A percentile compares a stretch with the other conserved stretches of the same genome.
Conservation (phyloP, 1,140 invertebrate genomes). For the Sarcophaga peregrina region DNA sequence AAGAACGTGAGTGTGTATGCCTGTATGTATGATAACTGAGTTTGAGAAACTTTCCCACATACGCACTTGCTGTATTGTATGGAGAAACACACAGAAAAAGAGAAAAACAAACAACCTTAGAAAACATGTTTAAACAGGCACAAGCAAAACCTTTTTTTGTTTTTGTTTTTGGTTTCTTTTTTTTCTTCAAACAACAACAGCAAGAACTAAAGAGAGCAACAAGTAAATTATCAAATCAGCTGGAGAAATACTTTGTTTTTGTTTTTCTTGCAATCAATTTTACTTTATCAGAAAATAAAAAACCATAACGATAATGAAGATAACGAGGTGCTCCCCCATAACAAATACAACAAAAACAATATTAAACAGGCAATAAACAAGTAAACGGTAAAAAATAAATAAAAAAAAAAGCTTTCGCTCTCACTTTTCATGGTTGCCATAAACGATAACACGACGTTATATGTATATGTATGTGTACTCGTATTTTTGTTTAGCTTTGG, state of each 20-base stretch:
- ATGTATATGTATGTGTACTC: too few relatives aligned
- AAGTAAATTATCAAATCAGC: too few relatives aligned
- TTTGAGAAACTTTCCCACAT: not conserved
- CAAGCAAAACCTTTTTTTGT: not conserved
- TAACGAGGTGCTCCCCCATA: too few relatives aligned
- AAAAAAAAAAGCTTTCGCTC: not conserved
- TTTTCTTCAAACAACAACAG: not conserved
- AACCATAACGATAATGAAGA: not conserved
- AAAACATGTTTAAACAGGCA: not conserved
- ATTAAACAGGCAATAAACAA: too few relatives aligned
- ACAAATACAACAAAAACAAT: too few relatives aligned
- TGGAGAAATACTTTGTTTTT: too few relatives aligned
- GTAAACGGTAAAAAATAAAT: not conserved
- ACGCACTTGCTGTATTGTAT: too few relatives aligned
- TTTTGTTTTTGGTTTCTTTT: too few relatives aligned
- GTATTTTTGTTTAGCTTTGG: conserved; percentile 1
- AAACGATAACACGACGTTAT: not conserved
- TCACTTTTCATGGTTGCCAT: not conserved
- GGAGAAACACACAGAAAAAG: not conserved
- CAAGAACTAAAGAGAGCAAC: too few relatives aligned
- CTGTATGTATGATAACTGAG: not conserved
- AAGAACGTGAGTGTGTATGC: too few relatives aligned
- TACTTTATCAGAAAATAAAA: not conserved
- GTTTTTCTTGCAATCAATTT: not conserved
- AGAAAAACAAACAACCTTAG: not conserved